phyloP scores from a whole-genome alignment of 2,797 vertebrate genomes.

The Parauchenoglanis ngamensis region DNA sequence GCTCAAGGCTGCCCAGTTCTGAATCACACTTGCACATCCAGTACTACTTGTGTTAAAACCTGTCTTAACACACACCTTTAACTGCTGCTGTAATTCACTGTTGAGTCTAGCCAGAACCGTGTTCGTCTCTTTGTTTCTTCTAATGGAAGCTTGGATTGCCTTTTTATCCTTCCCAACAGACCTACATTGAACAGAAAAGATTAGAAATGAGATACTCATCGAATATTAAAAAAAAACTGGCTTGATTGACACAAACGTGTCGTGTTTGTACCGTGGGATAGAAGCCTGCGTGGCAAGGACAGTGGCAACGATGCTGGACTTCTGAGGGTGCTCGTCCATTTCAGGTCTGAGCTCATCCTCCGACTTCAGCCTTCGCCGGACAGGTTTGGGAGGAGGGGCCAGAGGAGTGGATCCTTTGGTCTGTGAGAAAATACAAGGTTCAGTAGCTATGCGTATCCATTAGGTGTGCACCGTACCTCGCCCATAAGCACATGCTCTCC shows the following conservation, averaged over 20 bases:
- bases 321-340: constrained; percentile 89
- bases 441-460: neutral
- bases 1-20: neutral
- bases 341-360: constrained; percentile 95
- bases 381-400: constrained; percentile 94
- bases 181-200: constrained; percentile 68
- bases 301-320: constrained; percentile 85
- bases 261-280: constrained; percentile 86
- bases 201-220: neutral
- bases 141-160: constrained; percentile 97
- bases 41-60: neutral
- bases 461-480: neutral
- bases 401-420: constrained; percentile 88
- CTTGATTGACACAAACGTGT: neutral
- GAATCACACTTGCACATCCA: neutral
- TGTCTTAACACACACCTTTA: constrained; percentile 33
- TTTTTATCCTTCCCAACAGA: constrained; percentile 98
- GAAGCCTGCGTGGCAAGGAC: constrained; percentile 91
- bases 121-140: constrained; percentile 99
- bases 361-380: constrained; percentile 95
- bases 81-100: constrained; percentile 95
- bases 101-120: constrained; percentile 97
- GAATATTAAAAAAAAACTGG: neutral
- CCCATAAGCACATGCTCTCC: neutral
- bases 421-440: constrained; percentile 62